Percentiles rank a stretch among this genome's conserved stretches.
phyloP scores from a whole-genome alignment of 1,140 invertebrate species.

The Drosophila equinoxialis region DNA sequence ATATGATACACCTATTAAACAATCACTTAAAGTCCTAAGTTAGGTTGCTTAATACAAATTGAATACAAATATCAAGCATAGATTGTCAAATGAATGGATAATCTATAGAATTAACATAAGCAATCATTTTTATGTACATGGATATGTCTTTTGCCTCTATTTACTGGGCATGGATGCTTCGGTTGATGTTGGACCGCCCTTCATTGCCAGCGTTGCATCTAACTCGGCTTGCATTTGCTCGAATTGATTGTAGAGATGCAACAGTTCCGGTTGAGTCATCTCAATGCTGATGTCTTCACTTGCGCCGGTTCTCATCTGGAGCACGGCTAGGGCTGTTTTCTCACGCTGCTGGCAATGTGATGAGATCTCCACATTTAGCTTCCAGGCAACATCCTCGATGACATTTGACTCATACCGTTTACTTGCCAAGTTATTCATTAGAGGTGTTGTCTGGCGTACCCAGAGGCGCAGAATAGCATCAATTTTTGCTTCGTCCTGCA shows the following conservation, averaged over 20 bases:
- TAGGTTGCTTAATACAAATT: too few species aligned
- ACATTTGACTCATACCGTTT: conserved; percentile 80
- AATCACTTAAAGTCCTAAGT: too few species aligned
- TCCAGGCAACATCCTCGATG: conserved; percentile 79
- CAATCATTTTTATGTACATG: not conserved
- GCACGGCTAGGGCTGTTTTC: conserved; percentile 70
- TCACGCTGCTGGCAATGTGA: conserved; percentile 80
- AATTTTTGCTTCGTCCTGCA: conserved; percentile 81
- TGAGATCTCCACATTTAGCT: conserved; percentile 78
- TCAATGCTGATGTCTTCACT: conserved; percentile 79
- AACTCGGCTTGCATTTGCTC: conserved; percentile 76
- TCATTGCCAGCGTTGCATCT: conserved; percentile 73
- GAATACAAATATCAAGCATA: too few species aligned
- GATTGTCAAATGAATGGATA: too few species aligned
- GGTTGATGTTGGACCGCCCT: conserved; percentile 11
- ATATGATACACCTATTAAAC: too few species aligned
- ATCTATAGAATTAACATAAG: too few species aligned
- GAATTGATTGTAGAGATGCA: conserved; percentile 80
- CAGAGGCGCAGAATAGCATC: conserved; percentile 79
- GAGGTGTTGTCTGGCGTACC: conserved; percentile 77
- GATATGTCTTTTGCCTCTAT: conserved; percentile 1
- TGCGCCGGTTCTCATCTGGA: conserved; percentile 74
- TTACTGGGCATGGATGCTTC: conserved; percentile 3
- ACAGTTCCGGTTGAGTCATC: conserved; percentile 77
- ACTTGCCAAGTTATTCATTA: conserved; percentile 75